Conservation (phyloP, 1,140 invertebrate genomes). For the Hypothenemus hampei region DNA sequence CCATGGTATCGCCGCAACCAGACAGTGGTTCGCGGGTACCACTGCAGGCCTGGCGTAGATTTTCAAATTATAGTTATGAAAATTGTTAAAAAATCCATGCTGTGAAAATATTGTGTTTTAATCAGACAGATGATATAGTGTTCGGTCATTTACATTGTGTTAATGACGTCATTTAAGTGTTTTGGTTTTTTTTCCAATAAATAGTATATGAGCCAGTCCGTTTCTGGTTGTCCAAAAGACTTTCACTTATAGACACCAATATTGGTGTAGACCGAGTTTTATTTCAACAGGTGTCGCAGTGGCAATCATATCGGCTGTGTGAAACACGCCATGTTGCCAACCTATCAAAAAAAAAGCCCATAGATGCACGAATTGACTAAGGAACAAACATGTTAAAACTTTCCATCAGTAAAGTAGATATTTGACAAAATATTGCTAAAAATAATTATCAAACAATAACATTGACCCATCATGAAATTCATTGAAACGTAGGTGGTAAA, state of each 20-base stretch:
- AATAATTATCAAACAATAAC: too few species aligned
- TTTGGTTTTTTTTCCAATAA: too few species aligned
- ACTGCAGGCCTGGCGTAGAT: slow-evolving; percentile 3
- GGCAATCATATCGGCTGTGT: slow-evolving; percentile 25
- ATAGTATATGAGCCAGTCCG: neutral
- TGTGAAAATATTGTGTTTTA: too few species aligned
- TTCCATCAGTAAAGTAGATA: too few species aligned
- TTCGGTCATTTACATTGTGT: too few species aligned
- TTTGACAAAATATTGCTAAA: too few species aligned
- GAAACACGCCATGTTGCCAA: slow-evolving; percentile 7
- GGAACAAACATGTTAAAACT: too few species aligned
- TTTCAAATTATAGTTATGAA: too few species aligned
- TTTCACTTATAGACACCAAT: slow-evolving; percentile 27
- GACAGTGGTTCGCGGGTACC: slow-evolving; percentile 12
- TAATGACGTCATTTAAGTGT: too few species aligned
- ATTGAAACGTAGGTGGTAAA: too few species aligned
- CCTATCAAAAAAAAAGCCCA: neutral
- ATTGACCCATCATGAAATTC: too few species aligned
- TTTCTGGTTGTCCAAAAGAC: slow-evolving; percentile 15
- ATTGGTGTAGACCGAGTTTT: slow-evolving; percentile 7
- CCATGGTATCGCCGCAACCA: slow-evolving; percentile 10
- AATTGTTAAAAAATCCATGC: too few species aligned
- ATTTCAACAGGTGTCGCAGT: slow-evolving; percentile 15
- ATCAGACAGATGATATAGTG: neutral
- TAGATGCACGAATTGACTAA: neutral